phyloP scores from a whole-genome alignment of 2,113 vertebrate genomes.

The Colistium nudipinnis region DNA sequence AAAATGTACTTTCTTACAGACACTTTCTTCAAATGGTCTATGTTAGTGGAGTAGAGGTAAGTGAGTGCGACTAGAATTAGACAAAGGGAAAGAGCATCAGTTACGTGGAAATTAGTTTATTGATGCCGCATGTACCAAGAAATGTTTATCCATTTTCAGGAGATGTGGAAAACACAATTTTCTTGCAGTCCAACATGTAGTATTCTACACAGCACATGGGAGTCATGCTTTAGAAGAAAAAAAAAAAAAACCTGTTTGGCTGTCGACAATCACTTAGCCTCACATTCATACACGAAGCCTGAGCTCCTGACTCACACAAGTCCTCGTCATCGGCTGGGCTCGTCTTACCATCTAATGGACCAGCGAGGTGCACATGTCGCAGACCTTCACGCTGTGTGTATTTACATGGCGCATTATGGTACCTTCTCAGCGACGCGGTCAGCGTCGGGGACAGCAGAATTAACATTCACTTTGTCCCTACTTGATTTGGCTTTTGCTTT shows the following conservation, averaged over 20 bases:
- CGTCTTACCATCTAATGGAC: constrained; percentile 9
- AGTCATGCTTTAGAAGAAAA: constrained; percentile 20
- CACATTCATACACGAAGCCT: constrained; percentile 21
- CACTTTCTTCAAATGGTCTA: not conserved
- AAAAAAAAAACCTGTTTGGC: constrained; percentile 31
- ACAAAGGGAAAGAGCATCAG: too few relatives aligned
- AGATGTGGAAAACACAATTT: constrained; percentile 29
- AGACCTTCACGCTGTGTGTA: constrained; percentile 39
- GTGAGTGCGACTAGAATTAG: too few relatives aligned
- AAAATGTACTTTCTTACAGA: constrained; percentile 3
- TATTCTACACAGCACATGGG: constrained; percentile 39
- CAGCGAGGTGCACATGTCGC: constrained; percentile 24
- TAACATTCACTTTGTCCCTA: constrained; percentile 51
- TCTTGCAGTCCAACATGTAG: constrained; percentile 38
- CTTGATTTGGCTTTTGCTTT: constrained; percentile 48
- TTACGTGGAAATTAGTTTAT: constrained; percentile 75
- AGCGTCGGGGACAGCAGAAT: constrained; percentile 45
- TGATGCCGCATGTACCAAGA: constrained; percentile 74
- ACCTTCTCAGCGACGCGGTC: constrained; percentile 35
- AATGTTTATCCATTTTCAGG: constrained; percentile 25
- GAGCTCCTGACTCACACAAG: constrained; percentile 19
- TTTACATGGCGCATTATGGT: constrained; percentile 36
- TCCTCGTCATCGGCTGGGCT: constrained; percentile 31
- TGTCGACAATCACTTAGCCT: constrained; percentile 29
- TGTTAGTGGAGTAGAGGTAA: not conserved